phyloP scores from a whole-genome alignment of 92 coral and sea anemone species.

The Phenganax marumi region DNA sequence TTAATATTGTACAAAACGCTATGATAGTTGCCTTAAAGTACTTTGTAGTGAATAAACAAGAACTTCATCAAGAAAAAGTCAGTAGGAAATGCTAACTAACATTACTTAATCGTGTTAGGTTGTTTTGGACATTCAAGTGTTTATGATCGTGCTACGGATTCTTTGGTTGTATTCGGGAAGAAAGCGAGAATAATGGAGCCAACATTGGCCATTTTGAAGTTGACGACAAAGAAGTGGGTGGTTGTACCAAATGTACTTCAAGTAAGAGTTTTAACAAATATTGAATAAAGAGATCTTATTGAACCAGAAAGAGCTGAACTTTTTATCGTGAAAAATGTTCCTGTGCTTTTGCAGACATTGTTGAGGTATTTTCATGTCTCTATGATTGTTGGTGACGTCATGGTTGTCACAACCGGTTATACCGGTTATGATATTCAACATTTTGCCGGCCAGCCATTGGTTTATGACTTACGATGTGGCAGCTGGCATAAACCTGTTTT shows the following conservation, averaged over 20 bases:
- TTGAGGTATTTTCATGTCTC: constrained; percentile 89
- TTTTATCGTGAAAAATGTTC: no score
- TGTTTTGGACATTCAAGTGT: constrained; percentile 87
- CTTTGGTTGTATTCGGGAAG: constrained; percentile 87
- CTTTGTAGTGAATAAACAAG: no score
- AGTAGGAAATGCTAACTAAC: no score
- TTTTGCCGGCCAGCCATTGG: constrained; percentile 67
- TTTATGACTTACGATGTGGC: constrained; percentile 75
- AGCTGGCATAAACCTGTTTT: constrained; percentile 64
- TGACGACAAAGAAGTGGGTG: constrained; percentile 65
- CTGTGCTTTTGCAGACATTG: constrained; percentile 52
- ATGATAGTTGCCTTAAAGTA: no score
- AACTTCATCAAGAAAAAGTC: no score
- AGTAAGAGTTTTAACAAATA: neutral
- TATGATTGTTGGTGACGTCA: constrained; percentile 60
- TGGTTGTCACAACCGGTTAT: constrained; percentile 83
- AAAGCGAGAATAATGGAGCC: constrained; percentile 57
- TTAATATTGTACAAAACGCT: no score
- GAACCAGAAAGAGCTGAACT: no score
- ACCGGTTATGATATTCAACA: constrained; percentile 54
- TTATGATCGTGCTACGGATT: constrained; percentile 56
- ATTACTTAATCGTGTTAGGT: constrained; percentile 2
- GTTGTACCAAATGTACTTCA: constrained; percentile 56
- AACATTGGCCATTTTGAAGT: constrained; percentile 67
- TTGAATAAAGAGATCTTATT: neutral